These are phyloP conservation scores for Oscheius myriophilus DNA, from an alignment of 2,888 invertebrate species.

Conservation along the genomic window DNA sequence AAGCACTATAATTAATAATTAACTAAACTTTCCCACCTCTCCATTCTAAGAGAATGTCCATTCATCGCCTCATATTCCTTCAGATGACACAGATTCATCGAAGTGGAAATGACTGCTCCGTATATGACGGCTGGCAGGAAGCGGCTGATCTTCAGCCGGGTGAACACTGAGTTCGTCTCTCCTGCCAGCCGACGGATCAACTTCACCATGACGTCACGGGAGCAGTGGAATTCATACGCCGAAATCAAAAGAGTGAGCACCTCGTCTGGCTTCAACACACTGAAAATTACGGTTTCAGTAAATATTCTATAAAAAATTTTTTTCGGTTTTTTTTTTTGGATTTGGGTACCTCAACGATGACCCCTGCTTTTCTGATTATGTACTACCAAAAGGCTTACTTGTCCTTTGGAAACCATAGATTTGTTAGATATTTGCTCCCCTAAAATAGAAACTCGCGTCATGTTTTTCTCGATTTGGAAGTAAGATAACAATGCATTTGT, in stretches of 20 bases:
- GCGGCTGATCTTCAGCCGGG: constrained; percentile 61
- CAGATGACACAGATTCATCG: constrained; percentile 58
- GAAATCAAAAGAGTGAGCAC: constrained; percentile 64
- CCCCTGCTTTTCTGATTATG: no score
- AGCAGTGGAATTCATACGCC: constrained; percentile 56
- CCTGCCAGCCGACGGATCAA: constrained; percentile 57
- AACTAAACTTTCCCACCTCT: constrained; percentile 17
- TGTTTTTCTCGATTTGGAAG: neutral
- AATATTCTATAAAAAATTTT: no score
- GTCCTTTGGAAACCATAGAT: no score
- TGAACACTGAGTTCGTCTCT: constrained; percentile 58
- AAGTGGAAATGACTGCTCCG: constrained; percentile 64
- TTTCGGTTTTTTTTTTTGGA: no score
- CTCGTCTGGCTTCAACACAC: constrained; percentile 60
- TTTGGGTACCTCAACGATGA: no score
- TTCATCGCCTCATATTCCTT: constrained; percentile 52
- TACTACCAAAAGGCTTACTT: no score
- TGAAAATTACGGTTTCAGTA: no score
- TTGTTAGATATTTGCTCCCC: no score
- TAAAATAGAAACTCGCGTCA: neutral
- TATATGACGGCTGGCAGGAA: constrained; percentile 58
- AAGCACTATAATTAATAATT: constrained; percentile 1
- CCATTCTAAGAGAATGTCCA: constrained; percentile 59
- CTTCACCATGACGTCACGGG: constrained; percentile 50
- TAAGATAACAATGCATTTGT: neutral